Conservation (phyloP, 1,140 invertebrate genomes). For the Drosophila arawakana region DNA sequence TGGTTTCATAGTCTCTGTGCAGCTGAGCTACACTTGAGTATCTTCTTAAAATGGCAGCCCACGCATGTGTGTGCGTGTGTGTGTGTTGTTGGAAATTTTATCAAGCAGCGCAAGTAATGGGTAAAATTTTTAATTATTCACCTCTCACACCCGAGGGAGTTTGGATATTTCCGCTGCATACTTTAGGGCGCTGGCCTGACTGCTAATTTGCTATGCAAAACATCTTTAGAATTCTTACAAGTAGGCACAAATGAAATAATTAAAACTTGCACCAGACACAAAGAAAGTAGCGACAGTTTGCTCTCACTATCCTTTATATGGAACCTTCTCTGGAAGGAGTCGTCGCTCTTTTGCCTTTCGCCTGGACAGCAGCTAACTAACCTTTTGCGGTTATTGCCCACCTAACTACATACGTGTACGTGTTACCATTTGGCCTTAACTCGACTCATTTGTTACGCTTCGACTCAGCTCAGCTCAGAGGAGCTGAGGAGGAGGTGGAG, state of each 20-base stretch:
- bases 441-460: constrained; percentile 61
- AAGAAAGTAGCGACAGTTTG: neutral
- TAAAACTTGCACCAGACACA: constrained; percentile 63
- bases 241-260: constrained; percentile 76
- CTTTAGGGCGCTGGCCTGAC: constrained; percentile 40
- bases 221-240: constrained; percentile 70
- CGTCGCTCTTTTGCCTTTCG: neutral
- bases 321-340: too few species aligned
- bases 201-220: constrained; percentile 83
- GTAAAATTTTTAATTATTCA: constrained; percentile 84
- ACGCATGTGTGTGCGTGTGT: constrained; percentile 16
- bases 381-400: constrained; percentile 60
- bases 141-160: constrained; percentile 12
- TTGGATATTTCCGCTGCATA: constrained; percentile 40
- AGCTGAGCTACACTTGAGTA: constrained; percentile 53
- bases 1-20: constrained; percentile 61
- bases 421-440: constrained; percentile 23
- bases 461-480: neutral
- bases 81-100: constrained; percentile 76
- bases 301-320: neutral
- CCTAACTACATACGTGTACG: constrained; percentile 30
- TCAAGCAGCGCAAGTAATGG: constrained; percentile 77
- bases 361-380: constrained; percentile 32
- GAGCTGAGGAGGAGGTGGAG: too few species aligned
- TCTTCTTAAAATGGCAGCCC: constrained; percentile 23